Evolutionary conservation across 2,888 invertebrate species (phyloP), one percentile per base, ranked within the genome.

Genomic region (Gandaritis pyraliata): DNA sequence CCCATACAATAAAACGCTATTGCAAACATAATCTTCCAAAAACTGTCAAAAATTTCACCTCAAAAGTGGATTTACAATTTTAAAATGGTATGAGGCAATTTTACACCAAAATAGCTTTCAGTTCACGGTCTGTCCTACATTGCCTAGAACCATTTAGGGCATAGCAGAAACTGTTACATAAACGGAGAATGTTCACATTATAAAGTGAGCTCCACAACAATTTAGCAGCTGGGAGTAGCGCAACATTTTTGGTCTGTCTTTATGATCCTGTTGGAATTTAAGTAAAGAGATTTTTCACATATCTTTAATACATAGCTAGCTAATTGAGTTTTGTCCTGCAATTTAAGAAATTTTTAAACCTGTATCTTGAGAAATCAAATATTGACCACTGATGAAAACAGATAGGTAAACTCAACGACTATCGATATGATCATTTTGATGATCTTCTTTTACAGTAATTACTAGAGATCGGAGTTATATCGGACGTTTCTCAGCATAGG

Each of bases 81-180:
- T 45, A 50, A 47, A 52, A 39, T 45, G 60, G 36, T 39, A 50
- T 55, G 55, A 45, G 55, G 54, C 60, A 60, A 60, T 55, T 60
- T 60, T 36, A 49, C 49, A 45, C 33, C 50, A 16, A 48, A 54
- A 60, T 55, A 46, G 55, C 50, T 60, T 49, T 48, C 46, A 52
- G 38, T 53, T 16, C 46, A 50, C 47, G 38, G 43, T 43, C 52
- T 59, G 59, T 53, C 53, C 59, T 59, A 53, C 47, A 53, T 59
- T 53, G 53, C 59, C 57, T 23, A 50, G 51, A 50, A 13, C 53
- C 46, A 59, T 53, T 48, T 59, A 53, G 47, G 59, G 48, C 53
- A 59, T 53, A 45, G 57, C 57, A 53, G 48, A 50, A 33, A 53
- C 53, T 48, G 53, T 59, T 59, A 58, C 58, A 50, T 52, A 58